A percentile compares a stretch with the other conserved stretches of the same genome.
phyloP scores from a whole-genome alignment of 2,888 invertebrate species.

The Mongoloraphidia duomilia region DNA sequence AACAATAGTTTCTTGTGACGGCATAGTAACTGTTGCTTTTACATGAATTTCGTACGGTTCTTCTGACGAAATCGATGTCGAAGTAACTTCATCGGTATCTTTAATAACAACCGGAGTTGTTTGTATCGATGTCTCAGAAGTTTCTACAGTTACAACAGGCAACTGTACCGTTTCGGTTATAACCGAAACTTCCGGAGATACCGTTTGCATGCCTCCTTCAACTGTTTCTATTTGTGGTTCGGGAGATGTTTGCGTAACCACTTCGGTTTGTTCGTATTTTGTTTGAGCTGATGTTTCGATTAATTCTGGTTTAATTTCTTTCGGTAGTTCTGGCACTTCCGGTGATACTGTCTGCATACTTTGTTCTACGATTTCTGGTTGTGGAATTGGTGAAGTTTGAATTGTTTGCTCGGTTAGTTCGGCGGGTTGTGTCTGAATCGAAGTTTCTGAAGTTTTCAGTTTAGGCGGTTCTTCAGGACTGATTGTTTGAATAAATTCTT shows the following conservation, averaged over 20 bases:
- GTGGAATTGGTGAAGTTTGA: slow-evolving; percentile 23
- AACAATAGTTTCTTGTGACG: slow-evolving; percentile 15
- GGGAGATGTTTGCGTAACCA: slow-evolving; percentile 8
- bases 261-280: not conserved
- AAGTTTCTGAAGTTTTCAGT: slow-evolving; percentile 30
- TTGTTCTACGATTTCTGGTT: slow-evolving; percentile 19
- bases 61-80: slow-evolving; percentile 32
- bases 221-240: slow-evolving; percentile 9
- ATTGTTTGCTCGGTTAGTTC: slow-evolving; percentile 20
- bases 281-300: not conserved
- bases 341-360: slow-evolving; percentile 23
- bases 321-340: slow-evolving; percentile 14
- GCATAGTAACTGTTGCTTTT: slow-evolving; percentile 41
- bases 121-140: slow-evolving; percentile 32
- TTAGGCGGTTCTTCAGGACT: slow-evolving; percentile 22
- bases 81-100: slow-evolving; percentile 31
- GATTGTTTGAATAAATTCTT: slow-evolving; percentile 29
- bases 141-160: slow-evolving; percentile 19
- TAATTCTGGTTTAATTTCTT: slow-evolving; percentile 1
- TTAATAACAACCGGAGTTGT: slow-evolving; percentile 43
- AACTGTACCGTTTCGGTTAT: not conserved
- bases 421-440: slow-evolving; percentile 18
- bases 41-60: slow-evolving; percentile 47
- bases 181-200: not conserved
- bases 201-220: slow-evolving; percentile 5